A percentile compares a stretch with the other conserved stretches of the same genome.
Evolutionary conservation across 2,797 vertebrate genomes (phyloP).

Genomic region (Enteromius afrohamiltoni): DNA sequence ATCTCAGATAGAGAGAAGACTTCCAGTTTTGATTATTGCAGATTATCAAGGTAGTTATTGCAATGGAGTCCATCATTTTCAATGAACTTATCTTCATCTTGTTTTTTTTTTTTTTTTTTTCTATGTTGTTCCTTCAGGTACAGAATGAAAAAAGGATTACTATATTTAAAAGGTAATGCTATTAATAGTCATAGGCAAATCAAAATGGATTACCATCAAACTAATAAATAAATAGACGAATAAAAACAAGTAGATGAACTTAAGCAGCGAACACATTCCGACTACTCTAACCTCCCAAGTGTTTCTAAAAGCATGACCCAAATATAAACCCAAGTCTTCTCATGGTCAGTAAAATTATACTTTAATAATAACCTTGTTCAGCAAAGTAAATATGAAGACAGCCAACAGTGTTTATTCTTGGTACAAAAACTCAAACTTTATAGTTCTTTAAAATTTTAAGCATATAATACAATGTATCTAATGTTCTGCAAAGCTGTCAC

Average conservation of each 20-base stretch:
- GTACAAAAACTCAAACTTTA: neutral
- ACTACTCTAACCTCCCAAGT: neutral
- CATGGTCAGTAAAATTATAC: neutral
- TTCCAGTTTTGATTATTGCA: slow-evolving; percentile 11
- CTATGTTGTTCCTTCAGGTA: neutral
- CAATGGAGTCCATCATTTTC: slow-evolving; percentile 21
- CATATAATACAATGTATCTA: neutral
- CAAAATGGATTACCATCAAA: neutral
- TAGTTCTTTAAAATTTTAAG: neutral
- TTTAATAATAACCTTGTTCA: slow-evolving; percentile 1
- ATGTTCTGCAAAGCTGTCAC: neutral
- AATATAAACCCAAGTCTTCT: neutral
- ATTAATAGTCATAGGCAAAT: neutral
- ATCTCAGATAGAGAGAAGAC: slow-evolving; percentile 7
- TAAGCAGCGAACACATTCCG: neutral
- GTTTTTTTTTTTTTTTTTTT: neutral
- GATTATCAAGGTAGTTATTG: slow-evolving; percentile 19
- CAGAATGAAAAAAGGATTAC: neutral
- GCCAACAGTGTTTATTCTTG: neutral
- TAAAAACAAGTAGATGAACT: neutral
- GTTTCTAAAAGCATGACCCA: neutral
- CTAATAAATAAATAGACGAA: neutral
- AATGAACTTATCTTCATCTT: neutral
- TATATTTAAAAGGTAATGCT: neutral
- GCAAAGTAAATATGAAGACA: neutral